phyloP scores from a whole-genome alignment of 2,113 vertebrate genomes.

The Pundamilia nyererei region DNA sequence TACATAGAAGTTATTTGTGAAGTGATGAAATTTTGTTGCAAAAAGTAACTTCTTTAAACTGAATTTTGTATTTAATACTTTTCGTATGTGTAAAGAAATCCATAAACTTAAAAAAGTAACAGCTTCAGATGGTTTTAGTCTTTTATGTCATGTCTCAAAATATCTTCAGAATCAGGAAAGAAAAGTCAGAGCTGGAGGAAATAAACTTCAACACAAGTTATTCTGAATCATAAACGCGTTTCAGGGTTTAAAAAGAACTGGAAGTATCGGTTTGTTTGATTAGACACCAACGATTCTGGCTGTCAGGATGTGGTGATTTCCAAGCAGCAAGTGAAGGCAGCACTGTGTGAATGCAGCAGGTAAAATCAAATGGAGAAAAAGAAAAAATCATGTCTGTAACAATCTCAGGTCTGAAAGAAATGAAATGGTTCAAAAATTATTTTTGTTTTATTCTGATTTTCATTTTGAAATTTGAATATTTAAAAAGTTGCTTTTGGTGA shows the following conservation, averaged over 20 bases:
- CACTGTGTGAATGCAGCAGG: not conserved
- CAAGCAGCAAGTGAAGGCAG: not conserved
- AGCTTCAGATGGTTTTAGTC: not conserved
- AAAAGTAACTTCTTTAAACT: not conserved
- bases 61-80: not conserved
- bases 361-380: not conserved
- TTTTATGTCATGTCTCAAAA: not conserved
- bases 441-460: not conserved
- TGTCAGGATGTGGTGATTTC: not conserved
- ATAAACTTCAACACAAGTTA: not conserved
- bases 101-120: not conserved
- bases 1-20: not conserved
- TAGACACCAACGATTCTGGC: not conserved
- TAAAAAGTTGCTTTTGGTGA: not conserved
- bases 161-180: not conserved
- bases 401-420: not conserved
- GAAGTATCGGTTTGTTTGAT: not conserved
- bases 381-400: not conserved
- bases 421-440: not conserved
- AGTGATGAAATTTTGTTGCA: not conserved
- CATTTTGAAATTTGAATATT: not conserved
- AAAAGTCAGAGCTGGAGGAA: not conserved
- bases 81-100: not conserved
- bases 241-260: not conserved
- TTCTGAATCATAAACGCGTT: not conserved